Percentiles rank a stretch among this genome's conserved stretches.
These are phyloP conservation scores for Hofmannophila pseudospretella DNA, from an alignment of 2,888 invertebrate genomes.

Conservation along the genomic window DNA sequence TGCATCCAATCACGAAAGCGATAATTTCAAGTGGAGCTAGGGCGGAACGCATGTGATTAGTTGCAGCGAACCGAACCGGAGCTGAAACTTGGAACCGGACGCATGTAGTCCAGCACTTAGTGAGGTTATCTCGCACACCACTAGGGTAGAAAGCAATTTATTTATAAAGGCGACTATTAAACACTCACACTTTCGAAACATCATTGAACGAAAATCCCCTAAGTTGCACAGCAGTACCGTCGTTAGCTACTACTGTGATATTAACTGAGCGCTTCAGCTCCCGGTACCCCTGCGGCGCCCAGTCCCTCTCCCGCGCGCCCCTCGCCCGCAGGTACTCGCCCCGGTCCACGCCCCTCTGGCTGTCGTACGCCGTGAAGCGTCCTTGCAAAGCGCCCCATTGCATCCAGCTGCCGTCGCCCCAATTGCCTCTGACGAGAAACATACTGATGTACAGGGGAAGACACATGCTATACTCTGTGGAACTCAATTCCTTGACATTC, in stretches of 20 bases:
- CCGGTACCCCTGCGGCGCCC: slow-evolving; percentile 43
- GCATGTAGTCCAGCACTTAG: too few relatives aligned
- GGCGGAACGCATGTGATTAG: too few relatives aligned
- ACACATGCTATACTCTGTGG: too few relatives aligned
- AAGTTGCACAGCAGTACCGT: slow-evolving; percentile 78
- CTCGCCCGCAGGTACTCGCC: slow-evolving; percentile 67
- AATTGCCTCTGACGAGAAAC: slow-evolving; percentile 43
- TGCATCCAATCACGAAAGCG: too few relatives aligned
- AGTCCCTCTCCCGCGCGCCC: slow-evolving; percentile 66
- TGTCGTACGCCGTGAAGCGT: slow-evolving; percentile 64
- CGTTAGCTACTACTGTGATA: slow-evolving; percentile 56
- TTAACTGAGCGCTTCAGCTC: slow-evolving; percentile 42
- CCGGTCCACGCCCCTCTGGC: slow-evolving; percentile 40
- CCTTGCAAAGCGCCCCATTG: slow-evolving; percentile 82
- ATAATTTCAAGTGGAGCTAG: too few relatives aligned
- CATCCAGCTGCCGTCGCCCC: slow-evolving; percentile 70
- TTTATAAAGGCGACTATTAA: too few relatives aligned
- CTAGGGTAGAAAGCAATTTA: too few relatives aligned
- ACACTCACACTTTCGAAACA: slow-evolving; percentile 77
- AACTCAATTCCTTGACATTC: too few relatives aligned
- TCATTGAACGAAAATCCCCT: slow-evolving; percentile 70
- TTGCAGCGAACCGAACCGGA: too few relatives aligned
- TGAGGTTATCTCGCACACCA: too few relatives aligned
- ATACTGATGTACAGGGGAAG: too few relatives aligned
- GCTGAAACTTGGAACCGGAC: too few relatives aligned